Conservation (phyloP, 2,113 vertebrate species). For the Malurus elegans region DNA sequence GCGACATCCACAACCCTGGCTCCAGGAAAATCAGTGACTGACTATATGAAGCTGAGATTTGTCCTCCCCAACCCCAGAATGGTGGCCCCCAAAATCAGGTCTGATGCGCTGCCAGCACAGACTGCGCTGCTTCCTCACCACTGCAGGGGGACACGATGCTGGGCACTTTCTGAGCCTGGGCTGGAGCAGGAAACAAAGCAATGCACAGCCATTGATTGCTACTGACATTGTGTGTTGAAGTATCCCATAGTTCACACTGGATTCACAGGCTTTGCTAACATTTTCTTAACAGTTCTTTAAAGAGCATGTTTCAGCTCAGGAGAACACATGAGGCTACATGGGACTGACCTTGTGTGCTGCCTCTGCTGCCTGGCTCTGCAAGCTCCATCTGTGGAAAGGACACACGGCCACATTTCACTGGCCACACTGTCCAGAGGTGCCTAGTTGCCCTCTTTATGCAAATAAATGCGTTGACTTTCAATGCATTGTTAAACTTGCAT, state of each 20-base stretch:
- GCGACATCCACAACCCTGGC: not conserved
- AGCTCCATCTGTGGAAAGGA: not conserved
- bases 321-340: rapidly evolving
- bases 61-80: not conserved
- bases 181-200: not conserved
- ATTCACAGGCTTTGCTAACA: not conserved
- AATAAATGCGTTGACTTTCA: not conserved
- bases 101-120: not conserved
- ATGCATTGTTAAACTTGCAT: not conserved
- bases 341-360: not conserved
- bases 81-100: not conserved
- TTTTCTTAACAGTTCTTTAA: not conserved
- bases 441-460: not conserved
- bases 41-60: not conserved
- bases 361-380: not conserved
- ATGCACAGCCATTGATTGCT: not conserved
- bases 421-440: not conserved
- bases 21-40: not conserved
- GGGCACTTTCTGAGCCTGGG: not conserved
- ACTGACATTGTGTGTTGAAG: not conserved
- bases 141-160: rapidly evolving
- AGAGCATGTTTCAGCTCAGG: not conserved
- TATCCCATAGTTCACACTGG: not conserved
- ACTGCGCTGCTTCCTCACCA: rapidly evolving
- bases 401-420: not conserved